A percentile compares a stretch with the other conserved stretches of the same genome.
These are phyloP conservation scores for Phytoseiulus persimilis DNA, from an alignment of 2,888 invertebrate species.

Conservation along the genomic window DNA sequence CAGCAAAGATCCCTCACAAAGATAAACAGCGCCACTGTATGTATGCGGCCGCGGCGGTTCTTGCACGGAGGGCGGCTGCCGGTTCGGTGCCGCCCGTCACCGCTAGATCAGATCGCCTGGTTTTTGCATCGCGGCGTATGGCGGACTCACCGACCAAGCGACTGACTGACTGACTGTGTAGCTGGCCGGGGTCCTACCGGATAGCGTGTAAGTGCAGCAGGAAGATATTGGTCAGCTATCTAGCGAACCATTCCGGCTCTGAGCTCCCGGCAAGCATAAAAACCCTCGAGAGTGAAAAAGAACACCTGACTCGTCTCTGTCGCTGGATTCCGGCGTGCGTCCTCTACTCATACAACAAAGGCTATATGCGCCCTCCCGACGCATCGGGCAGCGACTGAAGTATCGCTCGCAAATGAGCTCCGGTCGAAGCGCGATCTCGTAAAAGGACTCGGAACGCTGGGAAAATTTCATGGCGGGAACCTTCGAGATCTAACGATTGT, in stretches of 20 bases:
- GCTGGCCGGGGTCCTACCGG: too few species aligned
- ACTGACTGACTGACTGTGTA: neutral
- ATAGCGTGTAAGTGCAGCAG: neutral
- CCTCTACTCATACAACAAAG: neutral
- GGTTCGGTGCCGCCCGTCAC: too few species aligned
- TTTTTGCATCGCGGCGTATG: neutral
- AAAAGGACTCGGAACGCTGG: too few species aligned
- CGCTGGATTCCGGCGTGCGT: neutral
- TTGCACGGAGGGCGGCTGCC: neutral
- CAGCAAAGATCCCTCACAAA: neutral
- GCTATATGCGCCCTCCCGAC: neutral
- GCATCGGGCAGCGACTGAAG: neutral
- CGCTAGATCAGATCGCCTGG: neutral
- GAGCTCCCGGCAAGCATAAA: neutral
- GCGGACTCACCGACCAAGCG: neutral
- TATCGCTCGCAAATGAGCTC: too few species aligned
- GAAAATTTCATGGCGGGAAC: too few species aligned
- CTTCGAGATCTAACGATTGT: too few species aligned
- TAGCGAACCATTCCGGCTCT: neutral
- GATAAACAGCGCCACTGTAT: neutral
- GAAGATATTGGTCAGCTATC: constrained; percentile 5
- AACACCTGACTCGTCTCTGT: neutral
- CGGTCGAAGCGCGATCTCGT: too few species aligned
- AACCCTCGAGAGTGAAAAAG: neutral
- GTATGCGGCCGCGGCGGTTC: neutral